Evolutionary conservation across 2,888 invertebrate genomes (phyloP), one percentile per base, ranked within the genome.

Genomic region (Geophilus truncorum): DNA sequence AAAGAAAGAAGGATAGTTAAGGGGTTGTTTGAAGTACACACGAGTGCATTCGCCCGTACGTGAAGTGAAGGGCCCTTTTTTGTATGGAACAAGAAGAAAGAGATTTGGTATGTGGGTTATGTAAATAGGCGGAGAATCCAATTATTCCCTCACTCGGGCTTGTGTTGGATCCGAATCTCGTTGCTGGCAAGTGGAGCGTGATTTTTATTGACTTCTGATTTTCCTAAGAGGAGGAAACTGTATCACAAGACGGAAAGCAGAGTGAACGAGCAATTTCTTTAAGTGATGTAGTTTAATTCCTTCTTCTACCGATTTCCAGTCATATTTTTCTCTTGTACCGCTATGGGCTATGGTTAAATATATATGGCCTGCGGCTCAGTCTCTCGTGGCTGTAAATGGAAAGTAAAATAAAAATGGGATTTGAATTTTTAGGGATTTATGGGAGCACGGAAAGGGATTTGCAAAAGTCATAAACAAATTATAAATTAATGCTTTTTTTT

Each of bases 171-270:
- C 70, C 70, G 70, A 70, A 70, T 70, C 70, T 23, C 70, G 70
- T 70, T 70, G 10, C 70, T 70, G 70, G 70, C 28, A 70, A 70
- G 28, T 25, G 70, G 70, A 70, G 70, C 70, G 70, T 70, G 70
- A 70, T 70, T 70, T 70, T 70, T 70, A 70, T 70, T 70, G 70
- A 70, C 70, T 70, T 70, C 70, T 70, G 70, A 70, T 70, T 70
- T 70, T 70, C 70, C 70, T 70, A 28, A 70, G 70, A 70, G 70
- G 25, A 23, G 70, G 70, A 70, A 28, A 70, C 25, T 70, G 28
- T 70, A 70, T 23, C 25, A 23, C 25, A 70, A 70, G 28, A 70
- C 23, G 70, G 25, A 70, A 28, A 62, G 57, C 21, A 62, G 21
- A 62, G 57, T 23, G 57, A 62, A 23, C 0, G 70, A 70, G 70